phyloP scores from a whole-genome alignment of 2,888 invertebrate genomes.

The Sepioteuthis lessoniana region DNA sequence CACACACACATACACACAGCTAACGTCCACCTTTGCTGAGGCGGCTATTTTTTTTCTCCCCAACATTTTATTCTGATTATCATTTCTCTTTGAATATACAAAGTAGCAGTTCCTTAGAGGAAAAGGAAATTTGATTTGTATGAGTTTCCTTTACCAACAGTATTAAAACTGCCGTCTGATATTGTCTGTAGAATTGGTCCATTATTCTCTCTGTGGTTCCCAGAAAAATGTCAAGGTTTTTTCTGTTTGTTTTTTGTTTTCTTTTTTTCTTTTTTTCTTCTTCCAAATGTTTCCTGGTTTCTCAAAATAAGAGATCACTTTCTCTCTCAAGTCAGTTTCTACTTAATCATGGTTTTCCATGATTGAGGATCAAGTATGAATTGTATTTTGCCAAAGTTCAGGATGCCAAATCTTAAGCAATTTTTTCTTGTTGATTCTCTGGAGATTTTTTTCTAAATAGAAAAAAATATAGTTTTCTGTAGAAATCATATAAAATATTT shows the following conservation, averaged over 20 bases:
- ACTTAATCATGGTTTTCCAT: too few species aligned
- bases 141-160: not conserved
- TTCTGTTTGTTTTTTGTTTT: not conserved
- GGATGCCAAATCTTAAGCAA: too few species aligned
- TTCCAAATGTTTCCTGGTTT: not conserved
- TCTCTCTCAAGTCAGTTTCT: too few species aligned
- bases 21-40: slow-evolving; percentile 33
- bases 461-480: too few species aligned
- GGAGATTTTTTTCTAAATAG: too few species aligned
- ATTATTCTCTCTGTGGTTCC: slow-evolving; percentile 10
- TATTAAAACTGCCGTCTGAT: slow-evolving; percentile 21
- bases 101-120: not conserved
- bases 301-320: not conserved
- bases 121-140: not conserved
- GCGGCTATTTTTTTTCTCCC: not conserved
- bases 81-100: slow-evolving; percentile 20
- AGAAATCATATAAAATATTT: too few species aligned
- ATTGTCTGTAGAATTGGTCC: slow-evolving; percentile 33
- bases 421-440: too few species aligned
- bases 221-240: not conserved
- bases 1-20: not conserved
- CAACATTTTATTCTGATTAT: not conserved
- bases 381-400: too few species aligned
- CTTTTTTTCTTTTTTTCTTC: not conserved
- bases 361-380: too few species aligned